A percentile compares a stretch with the other conserved stretches of the same genome.
Evolutionary conservation across 2,113 vertebrate genomes (phyloP).

Genomic region (Xenotilapia caudafasciata): DNA sequence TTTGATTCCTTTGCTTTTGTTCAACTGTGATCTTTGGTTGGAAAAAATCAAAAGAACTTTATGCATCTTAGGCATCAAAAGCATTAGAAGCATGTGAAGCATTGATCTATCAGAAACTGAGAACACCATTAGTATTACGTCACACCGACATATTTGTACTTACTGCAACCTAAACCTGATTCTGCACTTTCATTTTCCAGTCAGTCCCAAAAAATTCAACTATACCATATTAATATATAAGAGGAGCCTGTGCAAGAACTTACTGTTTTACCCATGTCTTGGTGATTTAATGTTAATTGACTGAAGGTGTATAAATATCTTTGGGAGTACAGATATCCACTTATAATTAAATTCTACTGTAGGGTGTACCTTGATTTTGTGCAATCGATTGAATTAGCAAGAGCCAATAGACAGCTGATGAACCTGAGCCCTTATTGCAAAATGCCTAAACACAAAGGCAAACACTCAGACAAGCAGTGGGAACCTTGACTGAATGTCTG

Average conservation of each 20-base stretch:
- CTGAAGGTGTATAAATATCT: neutral
- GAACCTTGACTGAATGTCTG: neutral
- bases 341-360: neutral
- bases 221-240: fast-evolving
- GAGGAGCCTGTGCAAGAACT: neutral
- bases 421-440: neutral
- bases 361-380: neutral
- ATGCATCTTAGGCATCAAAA: neutral
- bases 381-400: neutral
- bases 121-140: neutral
- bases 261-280: neutral
- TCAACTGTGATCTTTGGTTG: neutral
- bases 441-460: neutral
- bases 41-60: neutral
- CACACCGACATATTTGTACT: neutral
- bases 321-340: neutral
- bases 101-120: neutral
- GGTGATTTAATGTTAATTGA: neutral
- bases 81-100: neutral
- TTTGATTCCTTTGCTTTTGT: neutral
- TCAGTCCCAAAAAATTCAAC: fast-evolving
- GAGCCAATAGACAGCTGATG: fast-evolving
- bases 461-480: neutral
- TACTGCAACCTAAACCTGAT: neutral
- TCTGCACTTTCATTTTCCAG: neutral